Percentiles rank a stretch among this genome's conserved stretches.
Evolutionary conservation across 37 sponge, comb jelly and placozoan species (phyloP).

Genomic region (Mnemiopsis leidyi): DNA sequence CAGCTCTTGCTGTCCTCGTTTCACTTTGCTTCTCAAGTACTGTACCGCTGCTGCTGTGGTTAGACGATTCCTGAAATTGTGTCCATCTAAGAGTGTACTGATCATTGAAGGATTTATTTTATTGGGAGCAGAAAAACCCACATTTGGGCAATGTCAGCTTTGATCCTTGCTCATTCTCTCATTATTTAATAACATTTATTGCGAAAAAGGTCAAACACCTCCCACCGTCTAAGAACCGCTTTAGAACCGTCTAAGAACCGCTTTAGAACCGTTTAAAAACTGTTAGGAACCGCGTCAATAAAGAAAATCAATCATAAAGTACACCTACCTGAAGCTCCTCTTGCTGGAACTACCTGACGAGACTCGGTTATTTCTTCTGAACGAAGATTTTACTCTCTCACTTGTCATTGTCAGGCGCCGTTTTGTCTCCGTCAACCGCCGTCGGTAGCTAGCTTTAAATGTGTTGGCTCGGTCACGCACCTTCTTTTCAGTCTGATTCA

Average conservation of each 20-base stretch:
- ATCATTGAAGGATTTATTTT: too few species aligned
- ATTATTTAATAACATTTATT: too few species aligned
- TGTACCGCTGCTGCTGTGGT: not conserved
- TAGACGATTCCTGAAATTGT: not conserved
- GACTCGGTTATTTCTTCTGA: not conserved
- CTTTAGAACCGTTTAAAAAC: too few species aligned
- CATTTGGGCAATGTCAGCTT: too few species aligned
- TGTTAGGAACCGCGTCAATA: too few species aligned
- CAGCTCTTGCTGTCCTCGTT: not conserved
- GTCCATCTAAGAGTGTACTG: too few species aligned
- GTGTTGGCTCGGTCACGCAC: not conserved
- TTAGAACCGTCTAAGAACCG: too few species aligned
- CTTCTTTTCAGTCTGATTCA: constrained; percentile 47
- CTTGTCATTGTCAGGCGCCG: not conserved
- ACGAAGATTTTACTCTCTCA: not conserved
- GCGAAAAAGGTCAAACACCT: too few species aligned
- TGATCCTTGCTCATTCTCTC: too few species aligned
- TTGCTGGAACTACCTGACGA: not conserved
- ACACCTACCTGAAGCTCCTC: not conserved
- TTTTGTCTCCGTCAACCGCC: not conserved
- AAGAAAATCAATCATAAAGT: too few species aligned
- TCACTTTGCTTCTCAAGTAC: not conserved
- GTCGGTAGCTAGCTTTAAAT: not conserved
- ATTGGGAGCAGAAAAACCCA: too few species aligned
- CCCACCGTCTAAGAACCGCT: too few species aligned